Percentiles rank a stretch among this genome's conserved stretches.
Evolutionary conservation across 2,888 invertebrate species (phyloP).

Genomic region (Phanerotoma sp.): DNA sequence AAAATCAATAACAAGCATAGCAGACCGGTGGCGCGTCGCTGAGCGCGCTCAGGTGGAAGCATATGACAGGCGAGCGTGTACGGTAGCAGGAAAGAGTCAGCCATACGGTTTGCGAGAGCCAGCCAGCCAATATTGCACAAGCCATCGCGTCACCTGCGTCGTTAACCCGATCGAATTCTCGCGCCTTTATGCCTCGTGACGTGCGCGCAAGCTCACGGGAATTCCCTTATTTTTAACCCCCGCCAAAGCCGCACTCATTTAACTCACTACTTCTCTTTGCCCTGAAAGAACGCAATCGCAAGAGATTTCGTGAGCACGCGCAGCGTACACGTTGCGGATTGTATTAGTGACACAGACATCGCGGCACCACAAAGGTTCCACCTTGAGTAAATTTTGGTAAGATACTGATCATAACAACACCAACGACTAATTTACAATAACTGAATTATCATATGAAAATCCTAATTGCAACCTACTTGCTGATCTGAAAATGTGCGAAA

Average conservation of each 20-base stretch:
- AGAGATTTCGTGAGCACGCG: constrained; percentile 9
- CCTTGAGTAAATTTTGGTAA: background rate
- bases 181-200: constrained; percentile 13
- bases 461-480: too few relatives aligned
- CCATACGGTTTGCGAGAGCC: constrained; percentile 17
- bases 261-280: background rate
- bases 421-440: too few relatives aligned
- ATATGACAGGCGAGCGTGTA: background rate
- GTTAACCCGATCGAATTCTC: constrained; percentile 13
- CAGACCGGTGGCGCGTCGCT: constrained; percentile 42
- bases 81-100: constrained; percentile 37
- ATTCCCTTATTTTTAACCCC: background rate
- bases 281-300: constrained; percentile 28
- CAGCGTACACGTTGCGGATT: constrained; percentile 2
- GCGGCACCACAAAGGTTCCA: constrained; percentile 12
- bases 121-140: constrained; percentile 3
- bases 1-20: constrained; percentile 56
- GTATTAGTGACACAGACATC: background rate
- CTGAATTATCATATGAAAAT: too few relatives aligned
- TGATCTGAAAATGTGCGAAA: too few relatives aligned
- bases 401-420: background rate
- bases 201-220: constrained; percentile 22
- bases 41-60: constrained; percentile 46
- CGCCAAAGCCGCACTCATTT: background rate
- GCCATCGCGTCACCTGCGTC: constrained; percentile 11